Percentiles rank a stretch among this genome's conserved stretches.
These are phyloP conservation scores for Gonioctena quinquepunctata DNA, from an alignment of 1,140 invertebrate species.

Conservation along the genomic window DNA sequence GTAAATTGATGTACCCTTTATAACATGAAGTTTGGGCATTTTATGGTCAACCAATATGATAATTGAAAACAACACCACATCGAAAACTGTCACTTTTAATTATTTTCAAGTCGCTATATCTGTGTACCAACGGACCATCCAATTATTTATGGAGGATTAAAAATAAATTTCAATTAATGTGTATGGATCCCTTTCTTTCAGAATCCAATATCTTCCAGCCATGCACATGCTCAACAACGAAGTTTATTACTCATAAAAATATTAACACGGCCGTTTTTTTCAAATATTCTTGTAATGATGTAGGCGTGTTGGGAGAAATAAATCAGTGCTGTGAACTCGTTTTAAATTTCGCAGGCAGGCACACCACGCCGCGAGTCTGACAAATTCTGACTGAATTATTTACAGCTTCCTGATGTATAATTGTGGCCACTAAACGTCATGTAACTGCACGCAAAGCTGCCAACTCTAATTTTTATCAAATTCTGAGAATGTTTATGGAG, in stretches of 20 bases:
- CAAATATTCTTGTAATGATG: not conserved
- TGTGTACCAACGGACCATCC: too few species aligned
- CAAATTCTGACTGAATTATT: slow-evolving; percentile 23
- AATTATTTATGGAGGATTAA: not conserved
- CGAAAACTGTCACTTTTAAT: not conserved
- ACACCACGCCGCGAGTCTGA: not conserved
- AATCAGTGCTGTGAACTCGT: not conserved
- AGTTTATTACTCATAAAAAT: not conserved
- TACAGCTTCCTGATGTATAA: slow-evolving; percentile 24
- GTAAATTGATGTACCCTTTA: too few species aligned
- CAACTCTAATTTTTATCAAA: slow-evolving; percentile 17
- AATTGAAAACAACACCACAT: too few species aligned
- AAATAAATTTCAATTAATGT: not conserved
- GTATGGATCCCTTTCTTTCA: not conserved
- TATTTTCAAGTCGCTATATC: too few species aligned
- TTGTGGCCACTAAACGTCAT: slow-evolving; percentile 20
- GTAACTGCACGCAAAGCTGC: slow-evolving; percentile 22
- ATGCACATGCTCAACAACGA: not conserved
- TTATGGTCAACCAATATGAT: too few species aligned
- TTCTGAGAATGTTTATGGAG: slow-evolving; percentile 8
- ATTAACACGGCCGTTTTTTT: not conserved
- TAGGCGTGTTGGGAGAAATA: not conserved
- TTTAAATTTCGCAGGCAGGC: not conserved
- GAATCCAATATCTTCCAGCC: not conserved
- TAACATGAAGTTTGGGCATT: too few species aligned